These are phyloP conservation scores for Pseudobourletiella spinata DNA, from an alignment of 1,140 invertebrate species.

Conservation along the genomic window DNA sequence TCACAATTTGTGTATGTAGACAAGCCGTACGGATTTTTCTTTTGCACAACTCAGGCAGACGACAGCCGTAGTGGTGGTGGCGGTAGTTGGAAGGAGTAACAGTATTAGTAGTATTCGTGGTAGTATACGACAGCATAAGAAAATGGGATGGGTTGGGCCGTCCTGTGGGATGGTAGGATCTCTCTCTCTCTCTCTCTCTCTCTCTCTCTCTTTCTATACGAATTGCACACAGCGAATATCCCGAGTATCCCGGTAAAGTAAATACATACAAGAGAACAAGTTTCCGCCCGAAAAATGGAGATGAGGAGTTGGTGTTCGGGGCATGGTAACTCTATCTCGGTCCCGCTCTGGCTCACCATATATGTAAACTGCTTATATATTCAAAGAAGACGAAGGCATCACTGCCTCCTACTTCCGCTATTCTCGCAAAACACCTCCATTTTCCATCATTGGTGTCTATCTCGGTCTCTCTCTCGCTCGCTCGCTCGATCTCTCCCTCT, in stretches of 20 bases:
- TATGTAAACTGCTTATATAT: conserved; percentile 21
- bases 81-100: too few relatives aligned
- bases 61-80: too few relatives aligned
- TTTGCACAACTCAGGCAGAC: too few relatives aligned
- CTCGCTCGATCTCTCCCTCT: background rate
- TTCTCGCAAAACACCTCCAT: conserved; percentile 4
- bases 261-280: background rate
- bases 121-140: too few relatives aligned
- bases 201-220: too few relatives aligned
- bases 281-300: background rate
- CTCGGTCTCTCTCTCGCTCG: background rate
- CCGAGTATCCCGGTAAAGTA: background rate
- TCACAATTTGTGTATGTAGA: too few relatives aligned
- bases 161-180: too few relatives aligned
- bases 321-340: conserved; percentile 25
- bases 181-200: too few relatives aligned
- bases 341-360: conserved; percentile 23
- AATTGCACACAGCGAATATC: too few relatives aligned
- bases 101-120: too few relatives aligned
- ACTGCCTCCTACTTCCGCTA: background rate
- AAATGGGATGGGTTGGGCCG: too few relatives aligned
- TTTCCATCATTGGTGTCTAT: background rate
- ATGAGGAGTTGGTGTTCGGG: conserved; percentile 8
- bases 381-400: background rate
- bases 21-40: too few relatives aligned